Evolutionary conservation across 1,140 invertebrate species (phyloP).

Genomic region (Gryon sp.): DNA sequence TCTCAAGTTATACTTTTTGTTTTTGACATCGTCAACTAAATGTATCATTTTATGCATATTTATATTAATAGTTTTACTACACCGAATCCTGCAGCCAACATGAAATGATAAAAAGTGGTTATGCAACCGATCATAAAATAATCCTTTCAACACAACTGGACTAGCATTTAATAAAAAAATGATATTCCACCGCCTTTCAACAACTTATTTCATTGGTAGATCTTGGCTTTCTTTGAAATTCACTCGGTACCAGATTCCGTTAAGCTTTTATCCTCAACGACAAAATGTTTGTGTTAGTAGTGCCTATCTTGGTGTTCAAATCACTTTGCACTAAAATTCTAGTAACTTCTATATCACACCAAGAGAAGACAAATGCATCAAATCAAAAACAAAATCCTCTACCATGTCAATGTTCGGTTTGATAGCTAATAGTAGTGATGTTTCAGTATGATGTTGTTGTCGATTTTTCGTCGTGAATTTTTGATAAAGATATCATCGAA

Average conservation of each 20-base stretch:
- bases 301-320: background rate
- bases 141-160: conserved; percentile 6
- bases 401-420: conserved; percentile 6
- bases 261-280: conserved; percentile 1
- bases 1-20: conserved; percentile 4
- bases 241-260: background rate
- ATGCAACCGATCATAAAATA: background rate
- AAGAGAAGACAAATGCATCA: conserved; percentile 21
- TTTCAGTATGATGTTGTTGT: conserved; percentile 28
- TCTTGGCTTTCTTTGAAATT: conserved; percentile 31
- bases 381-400: conserved; percentile 19
- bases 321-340: conserved; percentile 14
- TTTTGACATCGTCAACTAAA: conserved; percentile 29
- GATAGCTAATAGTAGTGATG: conserved; percentile 7
- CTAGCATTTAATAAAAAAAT: conserved; percentile 16
- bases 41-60: conserved; percentile 30
- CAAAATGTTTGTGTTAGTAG: background rate
- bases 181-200: conserved; percentile 26
- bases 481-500: background rate
- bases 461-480: conserved; percentile 5
- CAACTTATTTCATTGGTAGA: background rate
- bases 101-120: conserved; percentile 29
- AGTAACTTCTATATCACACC: conserved; percentile 4
- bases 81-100: conserved; percentile 17
- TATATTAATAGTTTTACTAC: conserved; percentile 1